Evolutionary conservation across 1,140 invertebrate genomes (phyloP), one percentile per base, ranked within the genome.

Genomic region (Copidosoma floridanum): DNA sequence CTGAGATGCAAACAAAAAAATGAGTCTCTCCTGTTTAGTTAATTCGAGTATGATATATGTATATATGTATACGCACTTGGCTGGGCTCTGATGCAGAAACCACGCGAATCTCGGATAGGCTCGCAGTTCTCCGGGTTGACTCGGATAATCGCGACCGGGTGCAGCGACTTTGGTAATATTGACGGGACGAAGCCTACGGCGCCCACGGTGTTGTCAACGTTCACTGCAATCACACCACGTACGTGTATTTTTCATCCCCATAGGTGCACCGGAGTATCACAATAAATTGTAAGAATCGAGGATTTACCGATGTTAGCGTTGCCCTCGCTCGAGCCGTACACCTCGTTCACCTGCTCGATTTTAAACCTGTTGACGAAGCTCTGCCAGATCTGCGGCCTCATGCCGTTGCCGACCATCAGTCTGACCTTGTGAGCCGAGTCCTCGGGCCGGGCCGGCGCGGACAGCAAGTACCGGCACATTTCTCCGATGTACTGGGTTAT

Each of bases 401-500:
- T 77, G 27, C 81, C 81, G 57, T 81, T 81, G 1, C 81, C 81
- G 48, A 82, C 70, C 77, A 82, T 80, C 11, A 78, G 52, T 65
- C 78, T 71, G 2, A 82, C 63, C n/a, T 71, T 61, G 61, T 82
- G 81, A 4, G 71, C 55, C 4, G 44, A 67, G 48, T 82, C 81
- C 50, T 78, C 70, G 5, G 84, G 81, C 16, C 80, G 74, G 10
- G 79, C 71, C 38, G 85, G 84, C 43, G 87, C 84, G 10, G 85
- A 84, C 32, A 92, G 71, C 11, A 92, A 77, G 72, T 92, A 92
- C 18, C 90, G 82, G 71, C 89, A 91, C 66, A 92, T 89, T 76
- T 92, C 90, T 7, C 90, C 90, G 70, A 92, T 90, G 67, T 92
- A 92, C 70, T 91, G 88, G 3, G 85, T 84, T 53, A 84, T 82